Percentiles rank a stretch among this genome's conserved stretches.
These are phyloP conservation scores for Eupithecia exiguata DNA, from an alignment of 2,888 invertebrate genomes.

Conservation along the genomic window DNA sequence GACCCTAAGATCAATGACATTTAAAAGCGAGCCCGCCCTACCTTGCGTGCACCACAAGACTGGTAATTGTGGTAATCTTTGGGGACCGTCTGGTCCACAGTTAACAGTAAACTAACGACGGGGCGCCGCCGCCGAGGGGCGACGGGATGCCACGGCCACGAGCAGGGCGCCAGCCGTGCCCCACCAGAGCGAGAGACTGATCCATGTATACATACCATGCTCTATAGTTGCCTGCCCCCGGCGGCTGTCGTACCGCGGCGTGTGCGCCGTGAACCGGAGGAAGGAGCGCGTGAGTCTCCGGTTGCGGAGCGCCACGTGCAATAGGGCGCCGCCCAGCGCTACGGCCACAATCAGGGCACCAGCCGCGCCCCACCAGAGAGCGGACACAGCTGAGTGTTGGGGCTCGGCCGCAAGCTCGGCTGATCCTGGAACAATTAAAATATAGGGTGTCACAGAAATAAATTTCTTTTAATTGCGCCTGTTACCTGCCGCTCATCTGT, in stretches of 20 bases:
- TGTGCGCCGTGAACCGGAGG: constrained; percentile 85
- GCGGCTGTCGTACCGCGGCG: constrained; percentile 89
- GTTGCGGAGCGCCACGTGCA: constrained; percentile 86
- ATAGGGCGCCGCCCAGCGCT: constrained; percentile 82
- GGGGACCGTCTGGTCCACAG: too few species aligned
- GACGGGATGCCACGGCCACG: constrained; percentile 71
- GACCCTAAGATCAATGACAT: too few species aligned
- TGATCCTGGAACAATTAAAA: constrained; percentile 24
- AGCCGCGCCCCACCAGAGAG: constrained; percentile 67
- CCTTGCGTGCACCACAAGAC: too few species aligned
- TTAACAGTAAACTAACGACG: constrained; percentile 52
- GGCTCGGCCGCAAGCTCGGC: constrained; percentile 33
- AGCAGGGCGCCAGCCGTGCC: constrained; percentile 65
- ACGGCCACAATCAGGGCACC: constrained; percentile 70
- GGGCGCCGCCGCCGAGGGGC: constrained; percentile 83
- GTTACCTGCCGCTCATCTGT: background rate
- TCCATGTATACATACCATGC: constrained; percentile 80
- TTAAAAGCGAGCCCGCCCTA: too few species aligned
- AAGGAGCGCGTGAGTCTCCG: constrained; percentile 90
- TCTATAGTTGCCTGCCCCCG: constrained; percentile 94
- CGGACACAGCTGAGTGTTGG: constrained; percentile 40
- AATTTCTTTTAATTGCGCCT: background rate
- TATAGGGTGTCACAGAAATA: background rate
- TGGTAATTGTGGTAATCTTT: too few species aligned
- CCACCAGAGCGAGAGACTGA: constrained; percentile 59